Conservation (phyloP, 2,113 vertebrate species). For the Coptodon bakossiorum region DNA sequence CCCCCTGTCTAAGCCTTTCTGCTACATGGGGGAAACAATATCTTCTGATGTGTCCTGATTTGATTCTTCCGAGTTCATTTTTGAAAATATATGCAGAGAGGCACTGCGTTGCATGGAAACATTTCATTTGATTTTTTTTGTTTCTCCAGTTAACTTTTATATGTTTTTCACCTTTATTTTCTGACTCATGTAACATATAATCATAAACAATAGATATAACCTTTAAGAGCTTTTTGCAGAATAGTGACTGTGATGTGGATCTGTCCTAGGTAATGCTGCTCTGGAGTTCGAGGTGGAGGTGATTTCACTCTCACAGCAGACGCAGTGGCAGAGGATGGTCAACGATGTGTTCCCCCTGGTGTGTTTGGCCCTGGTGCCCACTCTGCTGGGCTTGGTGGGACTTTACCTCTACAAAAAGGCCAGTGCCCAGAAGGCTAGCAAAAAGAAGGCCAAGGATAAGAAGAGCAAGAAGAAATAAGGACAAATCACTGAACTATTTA, state of each 20-base stretch:
- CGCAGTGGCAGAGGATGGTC: slow-evolving; percentile 84
- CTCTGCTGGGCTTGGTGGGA: slow-evolving; percentile 85
- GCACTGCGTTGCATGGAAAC: background rate
- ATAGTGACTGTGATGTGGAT: background rate
- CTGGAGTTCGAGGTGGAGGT: slow-evolving; percentile 93
- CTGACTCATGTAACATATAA: background rate
- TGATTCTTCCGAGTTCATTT: background rate
- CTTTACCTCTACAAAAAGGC: slow-evolving; percentile 90
- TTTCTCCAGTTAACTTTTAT: background rate
- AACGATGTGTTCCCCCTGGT: slow-evolving; percentile 82
- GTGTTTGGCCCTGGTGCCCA: slow-evolving; percentile 84
- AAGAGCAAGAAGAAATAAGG: slow-evolving; percentile 92
- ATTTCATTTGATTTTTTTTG: background rate
- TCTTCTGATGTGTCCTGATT: background rate
- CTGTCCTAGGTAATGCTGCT: slow-evolving; percentile 77
- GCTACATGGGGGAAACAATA: background rate
- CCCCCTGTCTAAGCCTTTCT: background rate
- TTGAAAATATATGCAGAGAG: background rate
- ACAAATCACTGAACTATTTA: slow-evolving; percentile 76
- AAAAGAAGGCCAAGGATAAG: slow-evolving; percentile 94
- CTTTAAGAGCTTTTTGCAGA: background rate
- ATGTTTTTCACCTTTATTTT: background rate
- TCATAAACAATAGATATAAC: background rate
- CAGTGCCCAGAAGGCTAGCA: slow-evolving; percentile 75
- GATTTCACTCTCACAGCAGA: slow-evolving; percentile 78